Evolutionary conservation across 2,888 invertebrate genomes (phyloP).

Genomic region (Crossocerus cetratus): DNA sequence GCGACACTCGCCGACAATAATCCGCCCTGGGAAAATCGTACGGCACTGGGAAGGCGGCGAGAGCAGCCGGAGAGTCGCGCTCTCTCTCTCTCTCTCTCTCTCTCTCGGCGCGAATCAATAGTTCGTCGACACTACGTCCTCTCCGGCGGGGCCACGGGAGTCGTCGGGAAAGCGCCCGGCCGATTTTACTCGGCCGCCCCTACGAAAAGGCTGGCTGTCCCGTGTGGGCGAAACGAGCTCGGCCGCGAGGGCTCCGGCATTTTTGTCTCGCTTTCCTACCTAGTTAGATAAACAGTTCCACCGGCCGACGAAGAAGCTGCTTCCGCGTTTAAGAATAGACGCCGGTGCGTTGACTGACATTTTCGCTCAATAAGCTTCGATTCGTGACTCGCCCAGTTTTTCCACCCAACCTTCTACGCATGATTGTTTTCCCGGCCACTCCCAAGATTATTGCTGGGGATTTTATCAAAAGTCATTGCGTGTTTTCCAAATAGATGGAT

Average conservation of each 20-base stretch:
- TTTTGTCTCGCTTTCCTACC: background rate
- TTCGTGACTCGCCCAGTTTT: too few species aligned
- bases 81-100: too few species aligned
- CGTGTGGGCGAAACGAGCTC: too few species aligned
- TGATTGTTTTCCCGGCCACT: too few species aligned
- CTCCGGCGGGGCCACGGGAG: slow-evolving; percentile 14
- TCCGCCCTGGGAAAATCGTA: slow-evolving; percentile 44
- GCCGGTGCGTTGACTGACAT: slow-evolving; percentile 18
- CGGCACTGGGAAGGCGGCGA: slow-evolving; percentile 44
- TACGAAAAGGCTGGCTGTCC: too few species aligned
- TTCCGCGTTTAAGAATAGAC: slow-evolving; percentile 46
- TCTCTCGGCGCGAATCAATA: slow-evolving; percentile 64
- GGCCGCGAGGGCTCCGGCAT: background rate
- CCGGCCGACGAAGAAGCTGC: background rate
- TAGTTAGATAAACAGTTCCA: background rate
- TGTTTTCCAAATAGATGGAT: too few species aligned
- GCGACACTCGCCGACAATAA: slow-evolving; percentile 6
- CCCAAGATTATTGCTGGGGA: too few species aligned
- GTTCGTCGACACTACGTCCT: slow-evolving; percentile 68
- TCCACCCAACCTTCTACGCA: too few species aligned
- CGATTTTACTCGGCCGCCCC: slow-evolving; percentile 28
- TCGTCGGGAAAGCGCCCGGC: slow-evolving; percentile 47
- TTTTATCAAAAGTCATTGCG: too few species aligned
- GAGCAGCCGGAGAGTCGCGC: slow-evolving; percentile 27
- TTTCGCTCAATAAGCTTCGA: slow-evolving; percentile 7